A percentile compares a stretch with the other conserved stretches of the same genome.
Conservation (phyloP, 2,113 vertebrate species). For the Carollia perspicillata region DNA sequence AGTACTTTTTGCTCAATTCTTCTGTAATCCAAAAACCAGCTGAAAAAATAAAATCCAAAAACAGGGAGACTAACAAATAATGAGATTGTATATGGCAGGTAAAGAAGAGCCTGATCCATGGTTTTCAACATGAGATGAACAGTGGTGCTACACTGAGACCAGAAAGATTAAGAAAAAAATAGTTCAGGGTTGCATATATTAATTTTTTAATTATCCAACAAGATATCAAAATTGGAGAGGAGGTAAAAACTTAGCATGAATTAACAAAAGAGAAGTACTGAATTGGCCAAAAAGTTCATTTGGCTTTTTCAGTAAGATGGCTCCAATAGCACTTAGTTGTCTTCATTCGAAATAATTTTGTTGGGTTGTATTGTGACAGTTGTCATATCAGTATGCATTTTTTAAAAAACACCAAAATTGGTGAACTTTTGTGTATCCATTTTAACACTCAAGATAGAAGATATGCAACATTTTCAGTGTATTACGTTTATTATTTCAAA, state of each 20-base stretch:
- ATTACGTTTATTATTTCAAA: too few relatives aligned
- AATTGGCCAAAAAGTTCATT: too few relatives aligned
- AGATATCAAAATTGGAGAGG: neutral
- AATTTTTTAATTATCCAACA: neutral
- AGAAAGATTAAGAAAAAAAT: neutral
- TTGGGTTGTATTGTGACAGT: too few relatives aligned
- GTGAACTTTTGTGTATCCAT: too few relatives aligned
- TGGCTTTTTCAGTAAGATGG: too few relatives aligned
- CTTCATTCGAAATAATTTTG: too few relatives aligned
- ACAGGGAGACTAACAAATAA: neutral
- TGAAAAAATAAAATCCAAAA: neutral
- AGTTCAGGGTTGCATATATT: neutral
- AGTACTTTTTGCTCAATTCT: neutral
- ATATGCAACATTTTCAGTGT: too few relatives aligned
- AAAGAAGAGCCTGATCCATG: neutral
- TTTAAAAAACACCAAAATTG: too few relatives aligned
- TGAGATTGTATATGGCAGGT: neutral
- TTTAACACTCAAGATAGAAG: too few relatives aligned
- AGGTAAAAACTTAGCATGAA: neutral
- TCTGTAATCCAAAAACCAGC: neutral
- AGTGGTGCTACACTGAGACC: neutral
- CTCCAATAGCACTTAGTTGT: too few relatives aligned
- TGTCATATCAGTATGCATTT: too few relatives aligned
- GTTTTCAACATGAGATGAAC: neutral
- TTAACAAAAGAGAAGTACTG: neutral